Conservation (phyloP, 2,113 vertebrate genomes). For the Isurus oxyrinchus region DNA sequence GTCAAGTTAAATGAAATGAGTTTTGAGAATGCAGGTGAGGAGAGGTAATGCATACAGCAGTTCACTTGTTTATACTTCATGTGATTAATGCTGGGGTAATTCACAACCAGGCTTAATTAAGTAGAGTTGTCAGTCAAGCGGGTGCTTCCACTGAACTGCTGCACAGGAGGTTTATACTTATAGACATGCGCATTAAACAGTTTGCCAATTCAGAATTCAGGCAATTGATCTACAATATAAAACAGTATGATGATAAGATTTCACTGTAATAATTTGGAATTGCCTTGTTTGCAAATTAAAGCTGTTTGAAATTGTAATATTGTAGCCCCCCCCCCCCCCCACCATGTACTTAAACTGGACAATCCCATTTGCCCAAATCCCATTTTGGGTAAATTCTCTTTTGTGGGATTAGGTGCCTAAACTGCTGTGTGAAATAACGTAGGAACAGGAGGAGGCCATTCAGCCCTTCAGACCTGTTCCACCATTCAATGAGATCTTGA, state of each 20-base stretch:
- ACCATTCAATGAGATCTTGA: background rate
- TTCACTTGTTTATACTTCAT: background rate
- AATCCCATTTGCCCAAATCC: background rate
- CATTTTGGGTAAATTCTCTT: background rate
- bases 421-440: background rate
- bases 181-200: background rate
- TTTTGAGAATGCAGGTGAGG: background rate
- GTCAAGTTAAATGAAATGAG: background rate
- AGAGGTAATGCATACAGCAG: background rate
- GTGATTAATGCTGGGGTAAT: background rate
- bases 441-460: background rate
- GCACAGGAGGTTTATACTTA: background rate
- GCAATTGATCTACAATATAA: background rate
- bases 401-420: background rate
- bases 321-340: no score
- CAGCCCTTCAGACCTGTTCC: background rate
- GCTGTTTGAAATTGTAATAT: background rate
- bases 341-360: background rate
- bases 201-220: conserved; percentile 37
- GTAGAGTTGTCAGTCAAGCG: background rate
- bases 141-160: background rate
- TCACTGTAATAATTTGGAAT: background rate
- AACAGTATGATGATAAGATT: background rate
- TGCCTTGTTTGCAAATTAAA: background rate
- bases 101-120: background rate